Percentiles rank a stretch among this genome's conserved stretches.
Conservation (phyloP, 2,113 vertebrate genomes). For the Stigmatopora argus region DNA sequence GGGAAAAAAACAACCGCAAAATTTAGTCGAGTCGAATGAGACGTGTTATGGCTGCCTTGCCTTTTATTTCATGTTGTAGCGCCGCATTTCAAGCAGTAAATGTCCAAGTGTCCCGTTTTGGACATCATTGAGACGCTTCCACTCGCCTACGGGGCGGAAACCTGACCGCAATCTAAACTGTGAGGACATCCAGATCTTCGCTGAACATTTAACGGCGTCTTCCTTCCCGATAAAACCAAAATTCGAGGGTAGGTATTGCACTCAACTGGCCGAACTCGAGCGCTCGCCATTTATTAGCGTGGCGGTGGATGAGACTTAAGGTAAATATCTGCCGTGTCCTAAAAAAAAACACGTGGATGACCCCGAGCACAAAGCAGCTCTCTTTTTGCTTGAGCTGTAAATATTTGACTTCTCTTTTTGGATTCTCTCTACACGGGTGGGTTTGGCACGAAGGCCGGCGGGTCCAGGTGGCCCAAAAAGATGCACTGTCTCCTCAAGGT, state of each 20-base stretch:
- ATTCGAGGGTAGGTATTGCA: neutral
- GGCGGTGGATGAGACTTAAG: neutral
- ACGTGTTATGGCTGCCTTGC: too few species aligned
- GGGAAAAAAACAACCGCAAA: too few species aligned
- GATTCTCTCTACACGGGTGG: conserved; percentile 20
- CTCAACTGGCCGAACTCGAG: neutral
- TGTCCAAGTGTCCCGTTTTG: too few species aligned
- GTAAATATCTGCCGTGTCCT: conserved; percentile 2
- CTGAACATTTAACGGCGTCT: neutral
- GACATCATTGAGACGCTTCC: too few species aligned
- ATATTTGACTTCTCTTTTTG: conserved; percentile 21
- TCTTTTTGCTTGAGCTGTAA: conserved; percentile 13
- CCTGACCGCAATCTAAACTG: neutral
- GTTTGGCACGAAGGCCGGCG: neutral
- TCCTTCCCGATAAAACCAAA: neutral
- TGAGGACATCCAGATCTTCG: neutral
- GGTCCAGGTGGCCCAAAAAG: conserved; percentile 6
- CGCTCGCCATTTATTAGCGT: neutral
- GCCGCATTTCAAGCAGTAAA: too few species aligned
- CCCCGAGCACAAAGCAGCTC: neutral
- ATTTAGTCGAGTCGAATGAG: too few species aligned
- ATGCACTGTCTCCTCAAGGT: conserved; percentile 10
- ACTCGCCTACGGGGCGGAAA: neutral
- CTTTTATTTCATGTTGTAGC: too few species aligned
- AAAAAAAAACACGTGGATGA: neutral